phyloP scores from a whole-genome alignment of 2,888 invertebrate species.

The Dasysyrphus tricinctus region DNA sequence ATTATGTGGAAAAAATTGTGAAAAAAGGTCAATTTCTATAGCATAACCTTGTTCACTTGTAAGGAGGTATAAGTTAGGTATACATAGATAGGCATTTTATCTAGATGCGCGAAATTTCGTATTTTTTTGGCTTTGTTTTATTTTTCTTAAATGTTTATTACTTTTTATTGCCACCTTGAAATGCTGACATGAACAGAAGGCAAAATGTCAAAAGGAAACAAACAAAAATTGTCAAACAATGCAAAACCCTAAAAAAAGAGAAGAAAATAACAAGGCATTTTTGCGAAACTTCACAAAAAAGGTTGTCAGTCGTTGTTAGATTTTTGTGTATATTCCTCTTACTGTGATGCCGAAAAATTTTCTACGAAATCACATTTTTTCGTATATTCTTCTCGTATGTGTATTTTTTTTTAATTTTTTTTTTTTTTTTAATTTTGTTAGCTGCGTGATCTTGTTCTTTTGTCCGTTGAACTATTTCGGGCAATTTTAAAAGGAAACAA shows the following conservation, averaged over 20 bases:
- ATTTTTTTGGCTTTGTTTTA: constrained; percentile 35
- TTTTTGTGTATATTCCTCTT: constrained; percentile 25
- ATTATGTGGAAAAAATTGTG: constrained; percentile 20
- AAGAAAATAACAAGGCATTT: constrained; percentile 50
- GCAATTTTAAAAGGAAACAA: constrained; percentile 45
- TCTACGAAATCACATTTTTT: constrained; percentile 68
- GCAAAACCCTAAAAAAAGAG: constrained; percentile 46
- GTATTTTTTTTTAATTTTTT: constrained; percentile 18
- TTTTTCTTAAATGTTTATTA: constrained; percentile 39
- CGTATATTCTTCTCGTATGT: not conserved
- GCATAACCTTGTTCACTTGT: constrained; percentile 24
- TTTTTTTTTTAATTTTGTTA: constrained; percentile 38
- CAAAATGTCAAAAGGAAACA: constrained; percentile 60
- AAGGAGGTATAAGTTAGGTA: not conserved
- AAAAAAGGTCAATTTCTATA: constrained; percentile 51
- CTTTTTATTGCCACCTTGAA: constrained; percentile 62
- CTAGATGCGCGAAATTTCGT: constrained; percentile 35
- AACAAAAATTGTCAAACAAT: constrained; percentile 59
- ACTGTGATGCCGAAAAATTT: constrained; percentile 62
- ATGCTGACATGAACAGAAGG: constrained; percentile 48
- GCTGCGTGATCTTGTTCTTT: constrained; percentile 68
- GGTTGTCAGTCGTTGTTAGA: constrained; percentile 32
- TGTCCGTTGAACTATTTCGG: constrained; percentile 70
- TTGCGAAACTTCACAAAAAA: constrained; percentile 65
- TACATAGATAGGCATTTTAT: not conserved